These are phyloP conservation scores for Drosophila persimilis DNA, from an alignment of 1,140 invertebrate genomes.

Conservation along the genomic window DNA sequence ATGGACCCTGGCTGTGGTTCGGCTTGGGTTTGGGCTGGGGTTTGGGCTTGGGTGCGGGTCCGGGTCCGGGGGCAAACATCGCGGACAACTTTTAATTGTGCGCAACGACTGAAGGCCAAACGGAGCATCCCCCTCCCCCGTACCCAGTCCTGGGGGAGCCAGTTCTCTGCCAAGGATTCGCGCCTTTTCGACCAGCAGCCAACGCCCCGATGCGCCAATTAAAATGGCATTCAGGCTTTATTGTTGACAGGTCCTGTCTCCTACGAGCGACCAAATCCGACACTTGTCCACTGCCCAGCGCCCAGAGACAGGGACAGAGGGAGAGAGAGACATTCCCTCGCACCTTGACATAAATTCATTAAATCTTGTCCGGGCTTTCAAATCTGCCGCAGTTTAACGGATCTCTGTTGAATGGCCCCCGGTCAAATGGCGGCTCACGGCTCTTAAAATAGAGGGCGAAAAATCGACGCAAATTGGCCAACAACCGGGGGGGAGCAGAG, in stretches of 20 bases:
- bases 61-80: neutral
- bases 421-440: conserved; percentile 2
- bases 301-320: neutral
- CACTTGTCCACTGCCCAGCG: conserved; percentile 30
- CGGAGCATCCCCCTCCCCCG: conserved; percentile 20
- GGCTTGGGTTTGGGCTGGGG: conserved; percentile 12
- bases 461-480: conserved; percentile 38
- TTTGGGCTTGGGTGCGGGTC: neutral
- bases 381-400: conserved; percentile 51
- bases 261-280: conserved; percentile 40
- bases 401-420: conserved; percentile 46
- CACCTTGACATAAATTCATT: conserved; percentile 70
- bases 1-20: conserved; percentile 30
- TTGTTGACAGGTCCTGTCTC: conserved; percentile 40
- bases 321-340: conserved; percentile 6
- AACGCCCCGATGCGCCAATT: conserved; percentile 64
- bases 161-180: neutral
- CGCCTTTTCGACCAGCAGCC: conserved; percentile 16
- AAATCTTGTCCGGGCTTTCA: conserved; percentile 35
- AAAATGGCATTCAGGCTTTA: conserved; percentile 70
- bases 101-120: conserved; percentile 60
- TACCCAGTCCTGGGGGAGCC: conserved; percentile 33
- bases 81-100: conserved; percentile 71
- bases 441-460: neutral
- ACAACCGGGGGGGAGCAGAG: conserved; percentile 8